phyloP scores from a whole-genome alignment of 1,140 invertebrate species.

The Caenorhabditis remanei region DNA sequence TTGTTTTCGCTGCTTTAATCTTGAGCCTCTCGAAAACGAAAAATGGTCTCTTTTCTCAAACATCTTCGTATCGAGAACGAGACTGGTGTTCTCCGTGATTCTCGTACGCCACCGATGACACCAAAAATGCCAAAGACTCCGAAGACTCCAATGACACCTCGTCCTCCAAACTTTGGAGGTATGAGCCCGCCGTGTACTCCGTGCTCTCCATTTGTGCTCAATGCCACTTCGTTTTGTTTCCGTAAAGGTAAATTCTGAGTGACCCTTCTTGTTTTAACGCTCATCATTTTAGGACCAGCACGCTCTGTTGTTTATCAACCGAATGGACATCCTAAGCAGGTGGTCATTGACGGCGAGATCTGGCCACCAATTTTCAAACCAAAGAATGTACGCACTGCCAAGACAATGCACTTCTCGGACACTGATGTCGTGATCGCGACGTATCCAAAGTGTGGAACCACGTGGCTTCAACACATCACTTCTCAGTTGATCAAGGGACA shows the following conservation, averaged over 20 bases:
- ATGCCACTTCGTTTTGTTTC: slow-evolving; percentile 61
- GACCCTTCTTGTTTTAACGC: background rate
- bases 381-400: slow-evolving; percentile 72
- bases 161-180: background rate
- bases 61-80: slow-evolving; percentile 56
- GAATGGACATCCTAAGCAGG: slow-evolving; percentile 73
- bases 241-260: slow-evolving; percentile 43
- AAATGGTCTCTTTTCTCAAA: slow-evolving; percentile 54
- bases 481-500: slow-evolving; percentile 70
- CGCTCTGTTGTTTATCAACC: slow-evolving; percentile 70
- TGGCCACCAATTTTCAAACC: slow-evolving; percentile 77
- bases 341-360: slow-evolving; percentile 74
- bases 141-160: slow-evolving; percentile 33
- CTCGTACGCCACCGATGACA: slow-evolving; percentile 39
- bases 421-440: slow-evolving; percentile 77
- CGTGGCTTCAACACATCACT: slow-evolving; percentile 78
- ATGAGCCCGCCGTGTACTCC: slow-evolving; percentile 53
- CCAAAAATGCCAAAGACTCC: slow-evolving; percentile 58
- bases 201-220: slow-evolving; percentile 60
- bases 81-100: background rate
- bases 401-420: slow-evolving; percentile 66
- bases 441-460: slow-evolving; percentile 76
- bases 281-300: slow-evolving; percentile 39
- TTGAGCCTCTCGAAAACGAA: background rate
- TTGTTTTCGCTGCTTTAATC: background rate